Evolutionary conservation across 2,797 vertebrate genomes (phyloP).

Genomic region (Peromyscus eremicus): DNA sequence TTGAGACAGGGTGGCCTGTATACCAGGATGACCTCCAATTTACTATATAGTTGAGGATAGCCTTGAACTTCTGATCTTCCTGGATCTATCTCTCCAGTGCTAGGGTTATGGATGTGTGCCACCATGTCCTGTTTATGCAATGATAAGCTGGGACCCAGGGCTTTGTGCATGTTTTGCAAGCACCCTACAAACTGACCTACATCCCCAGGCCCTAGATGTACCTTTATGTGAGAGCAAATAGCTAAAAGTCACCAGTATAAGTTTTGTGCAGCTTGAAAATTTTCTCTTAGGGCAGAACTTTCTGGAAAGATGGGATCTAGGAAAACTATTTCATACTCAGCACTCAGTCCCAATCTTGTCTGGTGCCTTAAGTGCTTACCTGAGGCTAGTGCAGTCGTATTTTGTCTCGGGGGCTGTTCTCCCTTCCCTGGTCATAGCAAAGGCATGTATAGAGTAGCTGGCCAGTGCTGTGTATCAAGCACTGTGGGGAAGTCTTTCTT

Average conservation of each 20-base stretch:
- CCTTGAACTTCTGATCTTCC: not conserved
- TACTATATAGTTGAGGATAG: not conserved
- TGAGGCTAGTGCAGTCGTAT: not conserved
- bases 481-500: not conserved
- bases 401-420: not conserved
- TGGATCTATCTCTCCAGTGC: not conserved
- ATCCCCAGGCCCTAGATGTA: not conserved
- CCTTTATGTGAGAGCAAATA: not conserved
- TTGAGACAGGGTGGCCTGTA: not conserved
- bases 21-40: not conserved
- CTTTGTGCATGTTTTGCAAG: not conserved
- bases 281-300: not conserved
- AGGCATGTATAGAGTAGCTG: not conserved
- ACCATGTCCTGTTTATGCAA: not conserved
- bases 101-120: not conserved
- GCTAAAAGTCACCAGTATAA: not conserved
- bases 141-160: not conserved
- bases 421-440: not conserved
- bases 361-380: not conserved
- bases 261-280: not conserved
- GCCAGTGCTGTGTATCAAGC: not conserved
- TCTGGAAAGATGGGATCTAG: not conserved
- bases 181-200: not conserved
- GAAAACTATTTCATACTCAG: not conserved
- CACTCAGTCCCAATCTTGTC: not conserved